Evolutionary conservation across 1,140 invertebrate species (phyloP), one percentile per base, ranked within the genome.

Genomic region (Macrotrachela quadricornifera): DNA sequence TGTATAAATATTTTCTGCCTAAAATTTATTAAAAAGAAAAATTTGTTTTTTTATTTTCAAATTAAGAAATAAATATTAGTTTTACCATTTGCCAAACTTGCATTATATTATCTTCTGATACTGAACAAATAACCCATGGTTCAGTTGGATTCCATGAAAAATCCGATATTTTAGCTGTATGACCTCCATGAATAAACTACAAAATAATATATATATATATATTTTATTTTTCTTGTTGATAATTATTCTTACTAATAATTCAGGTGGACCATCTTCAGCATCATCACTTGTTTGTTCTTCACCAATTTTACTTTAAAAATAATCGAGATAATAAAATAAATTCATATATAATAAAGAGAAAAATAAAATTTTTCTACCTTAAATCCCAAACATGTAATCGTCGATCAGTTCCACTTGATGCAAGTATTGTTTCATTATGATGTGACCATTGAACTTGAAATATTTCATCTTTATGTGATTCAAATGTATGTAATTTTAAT

Each of bases 101-200:
- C 90, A 99, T 96, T 59, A 99, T 99, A 64, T 99, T 99, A 70
- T 99, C 94, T 71, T 99, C 94, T 1, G 90, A 96, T 1, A 99
- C 94, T 0, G 91, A 96, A 63, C 92, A 97, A 60, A 99, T 94
- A 21, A 99, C 90, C 92, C 94, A 99, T 0, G 91, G 88, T 70
- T 99, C 94, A 67, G 95, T 97, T 13, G 91, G 91, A 73, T 99
- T 99, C 94, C 94, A 99, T 1, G 91, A 95, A 69, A 99, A 99
- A 69, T 99, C 92, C n/a, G 85, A 95, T 51, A 99, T 99, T 71
- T 99, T 99, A 15, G 94, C 91, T 0, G 91, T 97, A 66, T 97
- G 94, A 1, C 94, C 92, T 56, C 91, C 37, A 42, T 56, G 91
- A 88, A 63, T 18, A 38, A 94, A 90, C 46, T 66, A 66, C 52